Evolutionary conservation across 1,140 invertebrate genomes (phyloP).

Genomic region (Hestina assimilis): DNA sequence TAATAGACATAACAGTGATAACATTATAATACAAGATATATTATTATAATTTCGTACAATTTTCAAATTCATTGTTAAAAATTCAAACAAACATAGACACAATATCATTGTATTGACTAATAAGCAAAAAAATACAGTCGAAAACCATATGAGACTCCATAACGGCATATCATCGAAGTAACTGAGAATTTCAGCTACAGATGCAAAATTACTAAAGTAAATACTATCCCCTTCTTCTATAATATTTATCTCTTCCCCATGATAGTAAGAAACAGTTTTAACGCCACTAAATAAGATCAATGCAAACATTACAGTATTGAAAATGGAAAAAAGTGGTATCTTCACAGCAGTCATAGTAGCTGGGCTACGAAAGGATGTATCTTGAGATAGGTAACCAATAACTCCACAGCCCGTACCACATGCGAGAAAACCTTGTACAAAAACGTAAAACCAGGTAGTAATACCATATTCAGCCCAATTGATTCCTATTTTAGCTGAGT

Average conservation of each 20-base stretch:
- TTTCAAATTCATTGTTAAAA: slow-evolving; percentile 26
- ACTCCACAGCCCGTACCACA: slow-evolving; percentile 57
- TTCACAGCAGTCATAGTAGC: slow-evolving; percentile 58
- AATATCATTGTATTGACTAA: slow-evolving; percentile 52
- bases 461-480: slow-evolving; percentile 40
- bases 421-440: slow-evolving; percentile 43
- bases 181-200: slow-evolving; percentile 52
- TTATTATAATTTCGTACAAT: slow-evolving; percentile 34
- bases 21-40: slow-evolving; percentile 32
- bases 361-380: slow-evolving; percentile 58
- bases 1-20: slow-evolving; percentile 31
- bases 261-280: slow-evolving; percentile 62
- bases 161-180: slow-evolving; percentile 49
- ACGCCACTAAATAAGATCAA: slow-evolving; percentile 56
- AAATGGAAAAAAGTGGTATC: slow-evolving; percentile 43
- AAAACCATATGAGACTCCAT: slow-evolving; percentile 64
- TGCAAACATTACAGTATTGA: slow-evolving; percentile 43
- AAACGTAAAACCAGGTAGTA: slow-evolving; percentile 34
- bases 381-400: slow-evolving; percentile 48
- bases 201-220: slow-evolving; percentile 55
- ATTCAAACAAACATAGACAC: slow-evolving; percentile 49
- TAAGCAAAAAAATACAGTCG: slow-evolving; percentile 41
- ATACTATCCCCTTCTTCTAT: slow-evolving; percentile 46
- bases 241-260: slow-evolving; percentile 57
- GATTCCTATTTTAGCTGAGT: slow-evolving; percentile 41